phyloP scores from a whole-genome alignment of 23 tunicate species.

The Diplosoma virens region DNA sequence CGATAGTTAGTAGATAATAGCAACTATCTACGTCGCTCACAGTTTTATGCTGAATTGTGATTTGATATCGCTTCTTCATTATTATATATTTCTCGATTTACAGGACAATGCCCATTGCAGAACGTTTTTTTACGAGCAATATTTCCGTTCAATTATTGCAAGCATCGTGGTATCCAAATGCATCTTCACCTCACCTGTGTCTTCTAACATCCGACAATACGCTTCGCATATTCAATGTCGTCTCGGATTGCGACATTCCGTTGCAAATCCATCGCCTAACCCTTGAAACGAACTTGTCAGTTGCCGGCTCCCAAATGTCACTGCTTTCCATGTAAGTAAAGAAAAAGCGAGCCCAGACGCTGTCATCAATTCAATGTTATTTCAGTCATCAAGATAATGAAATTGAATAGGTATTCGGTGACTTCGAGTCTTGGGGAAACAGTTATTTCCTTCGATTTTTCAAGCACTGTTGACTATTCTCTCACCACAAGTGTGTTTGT shows the following conservation, averaged over 20 bases:
- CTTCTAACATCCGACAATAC: constrained; percentile 74
- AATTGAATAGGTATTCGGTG: constrained; percentile 63
- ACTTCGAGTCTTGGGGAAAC: constrained; percentile 72
- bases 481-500: constrained; percentile 14
- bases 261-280: constrained; percentile 55
- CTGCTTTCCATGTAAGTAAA: constrained; percentile 50
- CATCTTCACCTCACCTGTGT: constrained; percentile 48
- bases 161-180: constrained; percentile 88
- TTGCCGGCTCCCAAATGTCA: constrained; percentile 47
- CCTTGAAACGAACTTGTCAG: constrained; percentile 33
- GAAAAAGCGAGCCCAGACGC: too few species aligned
- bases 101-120: constrained; percentile 77
- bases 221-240: constrained; percentile 48
- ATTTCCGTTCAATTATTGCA: constrained; percentile 73
- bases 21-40: too few species aligned
- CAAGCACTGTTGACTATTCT: constrained; percentile 42
- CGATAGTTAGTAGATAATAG: too few species aligned
- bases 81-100: too few species aligned
- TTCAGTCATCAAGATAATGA: too few species aligned
- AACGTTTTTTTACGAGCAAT: constrained; percentile 68
- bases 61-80: too few species aligned
- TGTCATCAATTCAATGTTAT: too few species aligned
- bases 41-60: too few species aligned
- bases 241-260: constrained; percentile 59
- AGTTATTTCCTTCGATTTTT: constrained; percentile 75